phyloP scores from a whole-genome alignment of 1,140 invertebrate species.

The Drosophila biarmipes region DNA sequence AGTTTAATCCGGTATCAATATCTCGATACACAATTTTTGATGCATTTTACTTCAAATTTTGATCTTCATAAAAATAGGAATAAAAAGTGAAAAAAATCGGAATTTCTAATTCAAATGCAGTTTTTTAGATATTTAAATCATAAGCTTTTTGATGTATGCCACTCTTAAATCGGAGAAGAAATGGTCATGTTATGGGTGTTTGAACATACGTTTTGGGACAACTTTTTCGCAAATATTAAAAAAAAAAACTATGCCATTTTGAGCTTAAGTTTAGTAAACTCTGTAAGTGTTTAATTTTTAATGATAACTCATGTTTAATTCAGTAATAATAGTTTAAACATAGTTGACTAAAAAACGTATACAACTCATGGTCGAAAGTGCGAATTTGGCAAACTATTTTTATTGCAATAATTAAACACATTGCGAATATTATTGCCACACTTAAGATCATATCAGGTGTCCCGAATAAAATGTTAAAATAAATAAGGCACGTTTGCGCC shows the following conservation, averaged over 20 bases:
- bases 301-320: no score
- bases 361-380: background rate
- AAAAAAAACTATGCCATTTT: no score
- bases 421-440: background rate
- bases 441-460: background rate
- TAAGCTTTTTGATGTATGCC: background rate
- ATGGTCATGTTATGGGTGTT: background rate
- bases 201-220: background rate
- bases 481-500: conserved; percentile 2
- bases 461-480: background rate
- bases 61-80: no score
- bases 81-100: no score
- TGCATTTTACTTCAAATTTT: no score
- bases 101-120: background rate
- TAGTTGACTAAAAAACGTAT: background rate
- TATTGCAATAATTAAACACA: background rate
- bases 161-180: background rate
- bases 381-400: no score
- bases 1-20: no score
- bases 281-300: no score
- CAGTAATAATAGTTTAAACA: no score
- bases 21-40: no score
- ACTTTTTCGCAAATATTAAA: no score
- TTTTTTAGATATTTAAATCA: background rate
- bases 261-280: no score